These are phyloP conservation scores for Drosophila kanekoi DNA, from an alignment of 2,888 invertebrate genomes.

Conservation along the genomic window DNA sequence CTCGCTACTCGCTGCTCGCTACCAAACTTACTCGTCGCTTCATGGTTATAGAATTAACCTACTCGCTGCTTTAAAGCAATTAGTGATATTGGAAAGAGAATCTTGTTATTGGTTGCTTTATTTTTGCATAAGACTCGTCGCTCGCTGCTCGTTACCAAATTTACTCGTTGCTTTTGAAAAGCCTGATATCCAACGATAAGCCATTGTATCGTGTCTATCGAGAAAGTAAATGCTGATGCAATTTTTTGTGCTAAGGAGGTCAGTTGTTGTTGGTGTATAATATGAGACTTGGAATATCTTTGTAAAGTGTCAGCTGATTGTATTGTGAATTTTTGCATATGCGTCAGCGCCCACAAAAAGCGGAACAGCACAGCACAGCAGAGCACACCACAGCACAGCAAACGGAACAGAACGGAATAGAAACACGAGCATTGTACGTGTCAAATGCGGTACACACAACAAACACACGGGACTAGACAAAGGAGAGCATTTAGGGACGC, in stretches of 20 bases:
- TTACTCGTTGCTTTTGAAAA: background rate
- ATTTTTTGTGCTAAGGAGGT: conserved; percentile 1
- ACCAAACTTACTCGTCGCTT: background rate
- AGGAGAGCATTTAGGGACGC: background rate
- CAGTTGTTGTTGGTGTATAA: background rate
- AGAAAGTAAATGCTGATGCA: background rate
- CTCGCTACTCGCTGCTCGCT: background rate
- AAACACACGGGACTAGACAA: background rate
- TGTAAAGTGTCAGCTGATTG: conserved; percentile 21
- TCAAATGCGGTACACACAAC: conserved; percentile 9
- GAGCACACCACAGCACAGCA: background rate
- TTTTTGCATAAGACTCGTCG: too few species aligned
- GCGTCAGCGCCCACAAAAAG: conserved; percentile 7
- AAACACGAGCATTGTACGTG: conserved; percentile 43
- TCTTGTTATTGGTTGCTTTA: too few species aligned
- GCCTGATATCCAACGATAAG: background rate
- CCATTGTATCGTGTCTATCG: background rate
- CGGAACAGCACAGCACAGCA: background rate
- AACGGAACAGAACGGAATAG: conserved; percentile 24
- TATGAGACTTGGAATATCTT: conserved; percentile 4
- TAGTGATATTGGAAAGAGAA: too few species aligned
- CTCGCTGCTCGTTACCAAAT: background rate
- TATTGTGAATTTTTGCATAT: conserved; percentile 23
- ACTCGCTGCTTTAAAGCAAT: background rate
- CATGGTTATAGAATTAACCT: background rate